Base-by-base conservation (phyloP, 2,113 vertebrate species). In the Cyprinodon brontotheroides region DNA sequence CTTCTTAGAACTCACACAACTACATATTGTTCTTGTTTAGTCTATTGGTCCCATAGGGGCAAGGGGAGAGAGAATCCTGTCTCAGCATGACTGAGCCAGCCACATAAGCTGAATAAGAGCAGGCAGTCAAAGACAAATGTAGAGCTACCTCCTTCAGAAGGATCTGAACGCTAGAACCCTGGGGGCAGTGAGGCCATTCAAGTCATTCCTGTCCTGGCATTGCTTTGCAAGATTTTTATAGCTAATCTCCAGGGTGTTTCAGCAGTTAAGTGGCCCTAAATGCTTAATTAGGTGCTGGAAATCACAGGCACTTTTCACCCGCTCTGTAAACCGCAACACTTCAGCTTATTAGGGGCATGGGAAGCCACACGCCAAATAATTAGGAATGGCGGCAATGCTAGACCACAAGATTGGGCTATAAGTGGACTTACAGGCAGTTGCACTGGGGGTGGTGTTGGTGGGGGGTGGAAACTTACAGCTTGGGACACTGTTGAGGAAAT, bases 231-330 rank as follows among this genome's bases (percentile, higher is more conserved):
- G 39, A 7, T 15, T 90, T 86, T 90, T 87, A 92, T 66, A 70
- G 86, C 81, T 87, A 88, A 89, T 91, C 89, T 83, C 87, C 89
- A 85, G 84, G 88, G 79, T 84, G 91, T 91, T 86, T 29, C 73
- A 85, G 79, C 83, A 80, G 87, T 90, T 89, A 90, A 91, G 79
- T 89, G 85, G 86, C 86, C 79, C 81, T 90, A 89, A 92, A 89
- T 91, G 86, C 91, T 92, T 93, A 90, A 94, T 90, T 89, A 86
- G 92, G 89, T 94, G 92, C 88, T 92, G 92, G 92, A 93, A 93
- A 91, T 93, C 87, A 93, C 91, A 90, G 92, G 82, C 89, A 89
- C 86, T 93, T 93, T 90, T 86, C 91, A 92, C 88, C 81, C 79
- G 72, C 82, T 88, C 81, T 88, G 86, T 94, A 93, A 94, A 93